Percentiles rank a stretch among this genome's conserved stretches.
These are phyloP conservation scores for Julus scandinavius DNA, from an alignment of 2,888 invertebrate species.

Conservation along the genomic window DNA sequence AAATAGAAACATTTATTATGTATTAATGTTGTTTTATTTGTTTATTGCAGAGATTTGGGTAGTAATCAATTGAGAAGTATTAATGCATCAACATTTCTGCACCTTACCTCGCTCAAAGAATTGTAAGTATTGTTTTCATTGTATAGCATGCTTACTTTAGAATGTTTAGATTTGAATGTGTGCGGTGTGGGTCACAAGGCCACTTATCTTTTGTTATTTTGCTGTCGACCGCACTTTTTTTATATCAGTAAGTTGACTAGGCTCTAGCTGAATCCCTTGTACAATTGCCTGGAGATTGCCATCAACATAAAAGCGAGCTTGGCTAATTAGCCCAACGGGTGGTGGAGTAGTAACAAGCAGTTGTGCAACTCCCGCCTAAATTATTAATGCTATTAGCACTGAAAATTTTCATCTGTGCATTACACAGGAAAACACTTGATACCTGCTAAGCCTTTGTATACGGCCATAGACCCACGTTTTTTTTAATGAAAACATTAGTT, in stretches of 20 bases:
- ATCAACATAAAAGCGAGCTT: slow-evolving; percentile 24
- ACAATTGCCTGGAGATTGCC: neutral
- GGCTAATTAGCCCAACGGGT: slow-evolving; percentile 38
- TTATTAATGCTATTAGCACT: slow-evolving; percentile 24
- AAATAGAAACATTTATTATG: neutral
- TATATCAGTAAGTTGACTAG: slow-evolving; percentile 56
- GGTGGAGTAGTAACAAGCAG: slow-evolving; percentile 23
- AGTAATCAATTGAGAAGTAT: slow-evolving; percentile 70
- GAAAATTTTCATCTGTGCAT: neutral
- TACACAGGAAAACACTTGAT: neutral
- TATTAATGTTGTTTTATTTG: slow-evolving; percentile 5
- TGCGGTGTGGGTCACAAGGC: slow-evolving; percentile 22
- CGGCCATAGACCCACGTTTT: neutral
- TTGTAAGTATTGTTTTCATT: slow-evolving; percentile 67
- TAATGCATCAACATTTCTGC: slow-evolving; percentile 67
- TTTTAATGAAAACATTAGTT: slow-evolving; percentile 39
- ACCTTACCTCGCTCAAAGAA: slow-evolving; percentile 69
- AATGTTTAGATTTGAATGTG: neutral
- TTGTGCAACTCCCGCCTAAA: slow-evolving; percentile 1
- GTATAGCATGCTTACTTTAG: neutral
- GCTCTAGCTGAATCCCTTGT: neutral
- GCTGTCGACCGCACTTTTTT: slow-evolving; percentile 62
- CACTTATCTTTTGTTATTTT: neutral
- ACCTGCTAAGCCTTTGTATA: slow-evolving; percentile 30
- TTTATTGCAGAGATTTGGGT: slow-evolving; percentile 71